These are phyloP conservation scores for Diplodus sargus DNA, from an alignment of 2,797 vertebrate genomes.

Conservation along the genomic window DNA sequence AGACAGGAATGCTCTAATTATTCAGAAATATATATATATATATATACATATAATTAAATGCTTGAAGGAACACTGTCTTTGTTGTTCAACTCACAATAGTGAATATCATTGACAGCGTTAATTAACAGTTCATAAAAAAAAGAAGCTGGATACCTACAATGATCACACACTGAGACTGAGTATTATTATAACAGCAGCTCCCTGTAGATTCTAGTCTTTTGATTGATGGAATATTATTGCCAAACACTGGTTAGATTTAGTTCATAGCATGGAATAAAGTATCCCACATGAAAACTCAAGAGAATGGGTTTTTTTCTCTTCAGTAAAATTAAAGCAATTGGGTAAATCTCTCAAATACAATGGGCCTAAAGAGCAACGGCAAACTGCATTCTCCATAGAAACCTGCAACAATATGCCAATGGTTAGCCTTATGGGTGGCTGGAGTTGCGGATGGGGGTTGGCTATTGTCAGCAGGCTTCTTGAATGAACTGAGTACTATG, in stretches of 20 bases:
- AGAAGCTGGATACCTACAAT: not conserved
- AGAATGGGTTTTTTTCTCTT: slow-evolving; percentile 5
- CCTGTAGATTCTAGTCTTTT: not conserved
- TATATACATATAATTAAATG: not conserved
- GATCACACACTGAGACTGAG: not conserved
- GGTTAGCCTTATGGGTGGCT: slow-evolving; percentile 65
- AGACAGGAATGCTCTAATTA: not conserved
- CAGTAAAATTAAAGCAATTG: slow-evolving; percentile 13
- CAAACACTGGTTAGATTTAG: not conserved
- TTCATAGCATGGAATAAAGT: not conserved
- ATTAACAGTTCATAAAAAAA: not conserved
- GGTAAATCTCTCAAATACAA: slow-evolving; percentile 47
- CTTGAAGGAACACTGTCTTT: not conserved
- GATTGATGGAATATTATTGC: not conserved
- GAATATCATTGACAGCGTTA: not conserved
- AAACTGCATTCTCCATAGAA: slow-evolving; percentile 77
- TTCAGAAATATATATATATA: not conserved
- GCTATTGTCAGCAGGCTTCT: slow-evolving; percentile 59
- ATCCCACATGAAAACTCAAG: not conserved
- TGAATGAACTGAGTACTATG: slow-evolving; percentile 71
- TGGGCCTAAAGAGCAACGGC: slow-evolving; percentile 41
- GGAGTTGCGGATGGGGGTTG: slow-evolving; percentile 47
- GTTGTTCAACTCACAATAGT: not conserved
- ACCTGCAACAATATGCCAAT: slow-evolving; percentile 67
- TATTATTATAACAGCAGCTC: not conserved